Percentiles rank a stretch among this genome's conserved stretches.
phyloP scores from a whole-genome alignment of 2,113 vertebrate genomes.

The Piliocolobus tephrosceles region DNA sequence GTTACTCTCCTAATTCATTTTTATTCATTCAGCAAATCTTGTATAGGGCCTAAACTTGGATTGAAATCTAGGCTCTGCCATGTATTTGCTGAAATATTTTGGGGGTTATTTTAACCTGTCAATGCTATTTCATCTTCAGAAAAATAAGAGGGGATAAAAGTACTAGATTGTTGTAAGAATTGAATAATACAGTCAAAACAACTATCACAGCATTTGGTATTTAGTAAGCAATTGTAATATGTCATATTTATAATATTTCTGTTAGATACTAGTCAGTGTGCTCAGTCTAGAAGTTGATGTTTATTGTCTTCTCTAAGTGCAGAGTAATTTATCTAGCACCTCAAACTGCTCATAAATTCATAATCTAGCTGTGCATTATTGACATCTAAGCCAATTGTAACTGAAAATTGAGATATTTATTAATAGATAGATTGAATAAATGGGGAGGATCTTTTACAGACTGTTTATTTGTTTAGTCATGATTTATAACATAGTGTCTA shows the following conservation, averaged over 20 bases:
- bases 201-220: background rate
- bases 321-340: slow-evolving; percentile 49
- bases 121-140: slow-evolving; percentile 28
- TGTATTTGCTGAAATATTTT: slow-evolving; percentile 9
- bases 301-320: slow-evolving; percentile 4
- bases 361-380: slow-evolving; percentile 1
- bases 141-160: background rate
- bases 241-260: slow-evolving; percentile 31
- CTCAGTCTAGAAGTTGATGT: slow-evolving; percentile 8
- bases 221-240: slow-evolving; percentile 25
- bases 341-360: slow-evolving; percentile 19
- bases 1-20: slow-evolving; percentile 11
- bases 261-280: background rate
- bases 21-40: slow-evolving; percentile 49
- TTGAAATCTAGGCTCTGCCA: slow-evolving; percentile 6
- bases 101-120: slow-evolving; percentile 28
- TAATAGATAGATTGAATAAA: background rate
- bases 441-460: background rate
- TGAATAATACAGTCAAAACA: background rate
- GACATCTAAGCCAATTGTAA: slow-evolving; percentile 18
- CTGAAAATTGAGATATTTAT: slow-evolving; percentile 16
- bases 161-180: slow-evolving; percentile 1
- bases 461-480: slow-evolving; percentile 43
- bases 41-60: background rate
- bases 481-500: slow-evolving; percentile 23